Base-by-base conservation (phyloP, 2,113 vertebrate species). In the Triplophysa siluroides region DNA sequence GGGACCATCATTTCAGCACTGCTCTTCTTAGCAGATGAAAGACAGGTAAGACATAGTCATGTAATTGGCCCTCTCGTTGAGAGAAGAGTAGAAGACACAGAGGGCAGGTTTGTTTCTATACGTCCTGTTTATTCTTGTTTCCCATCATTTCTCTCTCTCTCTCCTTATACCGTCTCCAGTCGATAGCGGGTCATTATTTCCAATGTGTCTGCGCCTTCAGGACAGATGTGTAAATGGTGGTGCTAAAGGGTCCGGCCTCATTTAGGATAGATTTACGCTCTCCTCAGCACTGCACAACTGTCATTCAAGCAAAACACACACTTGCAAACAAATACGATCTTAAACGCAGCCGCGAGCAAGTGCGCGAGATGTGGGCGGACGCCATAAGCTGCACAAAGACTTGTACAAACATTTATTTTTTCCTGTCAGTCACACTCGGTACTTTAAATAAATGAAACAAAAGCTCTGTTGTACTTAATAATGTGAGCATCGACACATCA, bases 171-270 rank as follows among this genome's bases (percentile, higher is more conserved):
- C 79, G 81, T 80, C 87, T 87, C 83, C 78, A 83, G 80, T 83
- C 80, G 79, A 87, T 82, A 79, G 85, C 80, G 47, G 85, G 89
- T 90, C 88, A 88, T 93, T 92, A 90, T 89, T 88, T 85, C 88
- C 69, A 60, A 38, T 63, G 65, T 7, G 71, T 84, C 76, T 76
- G 69, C 69, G 88, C 88, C 89, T 90, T 87, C 62, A 67, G 89
- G 90, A 90, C 90, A 92, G 86, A 93, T 89, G 91, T 89, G 91
- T 91, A 93, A 94, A 92, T 89, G 91, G 89, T 91, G 90, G 88
- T 88, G 87, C 88, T 90, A 91, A 91, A 90, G 89, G 86, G 86
- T 85, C 83, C 85, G 81, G 81, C 84, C 80, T 76, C 78, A 74
- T 88, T 90, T 83, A 58, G 81, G 70, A 82, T 83, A 85, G 86